Evolutionary conservation across 2,113 vertebrate genomes (phyloP), one percentile per base, ranked within the genome.

Genomic region (Erinaceus europaeus): DNA sequence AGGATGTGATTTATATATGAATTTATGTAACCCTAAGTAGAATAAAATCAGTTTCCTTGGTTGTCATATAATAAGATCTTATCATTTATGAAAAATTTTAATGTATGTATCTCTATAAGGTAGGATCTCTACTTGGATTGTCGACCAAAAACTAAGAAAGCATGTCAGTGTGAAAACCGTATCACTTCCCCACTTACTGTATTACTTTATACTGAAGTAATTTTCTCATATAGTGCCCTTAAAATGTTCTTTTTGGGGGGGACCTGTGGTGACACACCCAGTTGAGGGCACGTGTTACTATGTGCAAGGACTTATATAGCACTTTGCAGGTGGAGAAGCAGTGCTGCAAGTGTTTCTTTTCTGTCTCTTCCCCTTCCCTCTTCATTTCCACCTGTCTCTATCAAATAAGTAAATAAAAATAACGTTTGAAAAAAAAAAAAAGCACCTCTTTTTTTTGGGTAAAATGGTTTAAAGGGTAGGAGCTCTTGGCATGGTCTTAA

Each of bases 1-100:
- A 95, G 94, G 94, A 95, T 93, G 90, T 88, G 62, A 82, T 89
- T 88, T 91, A 61, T 81, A 17, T 1, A 17, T 91, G 88, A 89
- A 96, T 93, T 29, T 13, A 6, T 92, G 81, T 57, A 36, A 23
- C 67, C 82, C 13, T 55, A 40, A 65, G 13, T 38, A 62, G 44
- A 80, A 57, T 74, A 75, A 59, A 73, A 81, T 84, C 42, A 82
- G 32, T 89, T 79, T 71, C 34, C 68, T 68, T 18, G 7, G 62
- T 77, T 86, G 65, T 8, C 61, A 32, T 34, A 57, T 67, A 55
- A 32, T 57, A 36, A 68, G 17, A n/a, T 61, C 72, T 6, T 87
- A 2, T 75, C 36, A 73, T 77, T 87, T 68, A 46, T 67, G 67
- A 62, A 46, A 64, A 40, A n/a, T 42, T 78, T 20, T 9, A 44